Base-by-base conservation (phyloP, 1,140 invertebrate species). In the Mercenaria mercenaria region DNA sequence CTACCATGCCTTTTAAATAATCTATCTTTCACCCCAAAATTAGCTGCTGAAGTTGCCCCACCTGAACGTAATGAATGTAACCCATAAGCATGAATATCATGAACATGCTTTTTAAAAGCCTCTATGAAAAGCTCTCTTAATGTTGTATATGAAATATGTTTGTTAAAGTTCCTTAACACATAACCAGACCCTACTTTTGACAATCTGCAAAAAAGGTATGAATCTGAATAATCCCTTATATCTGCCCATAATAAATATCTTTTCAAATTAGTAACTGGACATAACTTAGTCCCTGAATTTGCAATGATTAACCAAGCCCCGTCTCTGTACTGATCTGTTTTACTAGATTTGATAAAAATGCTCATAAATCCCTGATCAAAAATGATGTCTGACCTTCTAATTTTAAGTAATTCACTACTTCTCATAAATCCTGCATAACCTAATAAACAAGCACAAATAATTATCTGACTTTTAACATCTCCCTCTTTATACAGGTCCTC, bases 321-420 rank as follows among this genome's bases (percentile, higher is more conserved):
- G 39, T 87, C 64, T 77, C 69, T 83, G n/a, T 91, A 91, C 34
- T 82, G 64, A 34, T 91, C 90, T 34, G 90, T 91, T n/a, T 88
- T 88, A 56, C 84, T 76, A 18, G 43, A 50, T 39, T 50, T 79
- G 18, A 91, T 88, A 34, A 64, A 79, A 79, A 91, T 50, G 23
- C 23, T 47, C 76, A 90, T 47, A 67, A 79, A 88, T 11, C 4
- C 23, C 15, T 15, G 15, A 50, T 83, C 56, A 41, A 88, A 76
- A 52, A 41, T 15, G 8, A 88, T 79, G 67, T 91, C 85, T 41
- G 79, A 84, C 20, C 39, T 20, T 15, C 23, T 39, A n/a, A 91
- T 69, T 52, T 89, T 89, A 23, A 77, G 61, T 18, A 82, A 37
- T 76, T 86, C 89, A 39, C 50, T 47, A 81, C 74, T 79, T 59